Evolutionary conservation across 1,140 invertebrate genomes (phyloP).

Genomic region (Spodoptera litura): DNA sequence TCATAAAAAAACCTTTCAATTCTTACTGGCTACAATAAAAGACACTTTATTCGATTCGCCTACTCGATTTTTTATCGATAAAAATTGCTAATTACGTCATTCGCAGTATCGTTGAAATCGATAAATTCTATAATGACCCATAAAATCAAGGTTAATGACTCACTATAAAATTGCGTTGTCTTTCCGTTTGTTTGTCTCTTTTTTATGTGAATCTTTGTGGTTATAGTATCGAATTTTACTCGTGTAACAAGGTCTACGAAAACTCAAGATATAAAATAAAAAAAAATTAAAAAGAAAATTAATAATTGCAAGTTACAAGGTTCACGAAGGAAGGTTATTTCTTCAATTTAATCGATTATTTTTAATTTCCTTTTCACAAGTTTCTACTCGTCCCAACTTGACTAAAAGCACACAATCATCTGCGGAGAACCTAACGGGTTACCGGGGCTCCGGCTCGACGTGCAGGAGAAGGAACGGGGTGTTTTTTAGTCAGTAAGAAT

Average conservation of each 20-base stretch:
- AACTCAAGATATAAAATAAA: background rate
- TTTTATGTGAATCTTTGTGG: background rate
- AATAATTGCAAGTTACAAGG: no score
- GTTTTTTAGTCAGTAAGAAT: no score
- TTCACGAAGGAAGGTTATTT: no score
- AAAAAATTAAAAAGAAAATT: no score
- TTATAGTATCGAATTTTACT: no score
- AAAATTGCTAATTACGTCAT: constrained; percentile 24
- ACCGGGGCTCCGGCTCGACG: no score
- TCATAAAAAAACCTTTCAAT: constrained; percentile 6
- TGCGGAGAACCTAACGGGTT: no score
- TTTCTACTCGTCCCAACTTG: no score
- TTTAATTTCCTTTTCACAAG: no score
- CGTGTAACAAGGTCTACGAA: background rate
- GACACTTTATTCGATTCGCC: background rate
- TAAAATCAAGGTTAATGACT: constrained; percentile 32
- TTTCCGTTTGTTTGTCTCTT: background rate
- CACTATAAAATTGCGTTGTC: background rate
- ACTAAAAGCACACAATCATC: no score
- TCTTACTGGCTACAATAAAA: background rate
- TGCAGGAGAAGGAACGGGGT: no score
- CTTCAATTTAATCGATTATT: no score
- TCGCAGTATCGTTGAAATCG: background rate
- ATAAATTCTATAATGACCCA: constrained; percentile 20
- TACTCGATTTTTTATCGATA: background rate